Evolutionary conservation across 2,113 vertebrate genomes (phyloP), one percentile per base, ranked within the genome.

Genomic region (Nothobranchius kuhntae): DNA sequence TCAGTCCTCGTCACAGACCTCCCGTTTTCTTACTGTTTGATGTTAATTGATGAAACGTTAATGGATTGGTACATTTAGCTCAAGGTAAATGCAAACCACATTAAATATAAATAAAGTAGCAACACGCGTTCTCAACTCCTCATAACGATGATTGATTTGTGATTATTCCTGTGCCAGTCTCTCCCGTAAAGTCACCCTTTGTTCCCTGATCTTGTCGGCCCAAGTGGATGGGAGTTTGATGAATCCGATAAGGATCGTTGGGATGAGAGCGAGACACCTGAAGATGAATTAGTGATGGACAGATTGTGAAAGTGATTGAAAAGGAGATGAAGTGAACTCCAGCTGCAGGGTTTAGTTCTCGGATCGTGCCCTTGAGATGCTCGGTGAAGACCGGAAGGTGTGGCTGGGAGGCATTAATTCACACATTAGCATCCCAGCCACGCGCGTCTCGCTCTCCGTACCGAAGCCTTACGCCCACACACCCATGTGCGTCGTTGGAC

Each of bases 261-360:
- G 65, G 30, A 61, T 0, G 2, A 21, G 65, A 54, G 61, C 13
- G 44, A 11, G 44, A 21, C 11, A 71, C 63, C 42, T 50, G 44
- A 58, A 62, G 62, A 83, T 64, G 73, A 75, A 65, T 69, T 48
- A 53, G 69, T 30, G 64, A 77, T 68, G 68, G 75, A 26, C 75
- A 75, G 73, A 77, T 66, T 77, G 69, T 70, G 55, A 30, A 76
- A 13, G 73, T 64, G 63, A 73, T 59, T 76, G 81, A 82, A 65
- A 65, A 64, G 63, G 59, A 72, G 74, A 71, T 15, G 57, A 63
- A 76, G 71, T 55, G 68, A 80, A 64, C 72, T 64, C 67, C 62
- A 45, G 21, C 61, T 44, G 54, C 14, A 6, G 38, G 64, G 10
- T 50, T 56, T 77, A 73, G 54, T 60, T 56, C 70, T 56, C 7